Conservation (phyloP, 1,140 invertebrate genomes). For the Drosophila teissieri region DNA sequence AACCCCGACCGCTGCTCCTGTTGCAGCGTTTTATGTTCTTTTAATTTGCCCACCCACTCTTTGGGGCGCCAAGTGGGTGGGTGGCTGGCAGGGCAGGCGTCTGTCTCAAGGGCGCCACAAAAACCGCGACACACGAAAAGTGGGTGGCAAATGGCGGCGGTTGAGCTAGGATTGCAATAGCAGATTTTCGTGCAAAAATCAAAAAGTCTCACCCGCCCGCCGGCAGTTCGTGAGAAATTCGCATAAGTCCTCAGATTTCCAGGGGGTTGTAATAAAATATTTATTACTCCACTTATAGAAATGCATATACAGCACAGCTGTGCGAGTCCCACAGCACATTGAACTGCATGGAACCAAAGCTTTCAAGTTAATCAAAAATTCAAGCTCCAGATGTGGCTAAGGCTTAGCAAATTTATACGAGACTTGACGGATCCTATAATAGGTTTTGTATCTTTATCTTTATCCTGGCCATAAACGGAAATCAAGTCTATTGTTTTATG, state of each 20-base stretch:
- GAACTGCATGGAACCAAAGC: slow-evolving; percentile 4
- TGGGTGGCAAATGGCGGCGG: slow-evolving; percentile 15
- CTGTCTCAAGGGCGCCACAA: slow-evolving; percentile 51
- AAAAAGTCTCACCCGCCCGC: slow-evolving; percentile 17
- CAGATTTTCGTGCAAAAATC: slow-evolving; percentile 41
- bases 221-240: slow-evolving; percentile 42
- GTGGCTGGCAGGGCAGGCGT: neutral
- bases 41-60: slow-evolving; percentile 39
- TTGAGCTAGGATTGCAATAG: slow-evolving; percentile 30
- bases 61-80: neutral
- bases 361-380: slow-evolving; percentile 32
- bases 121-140: slow-evolving; percentile 38
- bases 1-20: neutral
- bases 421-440: no score
- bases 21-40: slow-evolving; percentile 49
- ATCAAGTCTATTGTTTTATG: no score
- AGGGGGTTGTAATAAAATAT: slow-evolving; percentile 35
- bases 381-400: neutral
- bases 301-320: slow-evolving; percentile 21
- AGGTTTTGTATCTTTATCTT: no score
- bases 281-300: slow-evolving; percentile 40
- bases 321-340: slow-evolving; percentile 24
- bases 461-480: no score
- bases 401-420: neutral
- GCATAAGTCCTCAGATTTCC: slow-evolving; percentile 40